Evolutionary conservation across 2,113 vertebrate genomes (phyloP).

Genomic region (Lepidothrix coronata): DNA sequence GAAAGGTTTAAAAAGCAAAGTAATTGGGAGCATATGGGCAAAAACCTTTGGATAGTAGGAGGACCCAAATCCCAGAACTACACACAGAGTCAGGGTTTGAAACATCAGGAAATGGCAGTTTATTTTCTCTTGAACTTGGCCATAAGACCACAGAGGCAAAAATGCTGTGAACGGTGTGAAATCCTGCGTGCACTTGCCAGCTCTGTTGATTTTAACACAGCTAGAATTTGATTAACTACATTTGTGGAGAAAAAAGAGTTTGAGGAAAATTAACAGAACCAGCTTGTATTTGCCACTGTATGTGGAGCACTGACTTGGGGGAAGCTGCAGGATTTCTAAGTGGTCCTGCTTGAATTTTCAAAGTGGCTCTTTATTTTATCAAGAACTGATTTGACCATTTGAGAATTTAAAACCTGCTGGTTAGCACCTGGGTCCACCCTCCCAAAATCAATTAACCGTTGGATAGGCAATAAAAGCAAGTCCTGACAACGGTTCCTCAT

Average conservation of each 20-base stretch:
- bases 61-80: neutral
- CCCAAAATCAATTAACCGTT: neutral
- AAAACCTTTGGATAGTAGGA: neutral
- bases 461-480: neutral
- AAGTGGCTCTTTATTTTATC: neutral
- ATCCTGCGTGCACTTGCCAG: neutral
- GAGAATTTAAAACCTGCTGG: neutral
- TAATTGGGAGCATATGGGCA: neutral
- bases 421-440: neutral
- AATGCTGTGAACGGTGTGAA: neutral
- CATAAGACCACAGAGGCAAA: neutral
- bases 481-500: neutral
- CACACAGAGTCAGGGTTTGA: fast-evolving
- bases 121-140: neutral
- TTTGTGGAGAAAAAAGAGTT: neutral
- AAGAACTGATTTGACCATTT: neutral
- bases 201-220: neutral
- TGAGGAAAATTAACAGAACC: neutral
- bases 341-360: neutral
- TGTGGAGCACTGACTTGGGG: neutral
- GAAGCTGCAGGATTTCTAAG: neutral
- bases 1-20: neutral
- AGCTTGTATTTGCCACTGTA: neutral
- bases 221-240: no score
- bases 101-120: neutral